Percentiles rank a stretch among this genome's conserved stretches.
These are phyloP conservation scores for Sisor rabdophorus DNA, from an alignment of 2,113 vertebrate species.

Conservation along the genomic window DNA sequence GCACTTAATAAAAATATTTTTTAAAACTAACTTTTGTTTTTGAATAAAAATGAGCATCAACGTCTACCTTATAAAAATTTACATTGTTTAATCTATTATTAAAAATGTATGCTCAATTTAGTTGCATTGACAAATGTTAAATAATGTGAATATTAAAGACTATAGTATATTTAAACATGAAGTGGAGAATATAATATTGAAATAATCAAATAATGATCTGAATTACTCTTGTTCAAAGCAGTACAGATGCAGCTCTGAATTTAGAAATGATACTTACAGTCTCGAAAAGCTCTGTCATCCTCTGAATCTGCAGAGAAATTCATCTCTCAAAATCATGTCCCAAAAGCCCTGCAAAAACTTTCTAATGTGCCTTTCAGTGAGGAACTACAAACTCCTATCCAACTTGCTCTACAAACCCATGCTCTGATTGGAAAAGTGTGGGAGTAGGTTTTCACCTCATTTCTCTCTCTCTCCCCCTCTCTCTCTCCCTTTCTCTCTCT, in stretches of 20 bases:
- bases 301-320: constrained; percentile 41
- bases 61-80: too few species aligned
- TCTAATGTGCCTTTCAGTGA: constrained; percentile 27
- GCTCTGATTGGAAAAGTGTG: constrained; percentile 26
- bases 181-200: neutral
- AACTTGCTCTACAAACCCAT: constrained; percentile 1
- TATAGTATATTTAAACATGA: neutral
- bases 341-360: constrained; percentile 6
- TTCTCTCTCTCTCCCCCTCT: neutral
- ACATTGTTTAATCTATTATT: neutral
- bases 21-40: neutral
- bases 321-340: constrained; percentile 30
- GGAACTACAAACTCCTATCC: neutral
- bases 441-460: constrained; percentile 9
- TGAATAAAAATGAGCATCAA: neutral
- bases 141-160: neutral
- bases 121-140: neutral
- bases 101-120: neutral
- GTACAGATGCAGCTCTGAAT: neutral
- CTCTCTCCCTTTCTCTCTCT: too few species aligned
- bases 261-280: constrained; percentile 42
- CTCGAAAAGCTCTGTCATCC: constrained; percentile 47
- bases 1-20: neutral
- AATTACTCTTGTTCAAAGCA: neutral
- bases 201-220: neutral